Percentiles rank a stretch among this genome's conserved stretches.
Conservation (phyloP, 2,797 vertebrate species). For the Triplophysa yarkandensis region DNA sequence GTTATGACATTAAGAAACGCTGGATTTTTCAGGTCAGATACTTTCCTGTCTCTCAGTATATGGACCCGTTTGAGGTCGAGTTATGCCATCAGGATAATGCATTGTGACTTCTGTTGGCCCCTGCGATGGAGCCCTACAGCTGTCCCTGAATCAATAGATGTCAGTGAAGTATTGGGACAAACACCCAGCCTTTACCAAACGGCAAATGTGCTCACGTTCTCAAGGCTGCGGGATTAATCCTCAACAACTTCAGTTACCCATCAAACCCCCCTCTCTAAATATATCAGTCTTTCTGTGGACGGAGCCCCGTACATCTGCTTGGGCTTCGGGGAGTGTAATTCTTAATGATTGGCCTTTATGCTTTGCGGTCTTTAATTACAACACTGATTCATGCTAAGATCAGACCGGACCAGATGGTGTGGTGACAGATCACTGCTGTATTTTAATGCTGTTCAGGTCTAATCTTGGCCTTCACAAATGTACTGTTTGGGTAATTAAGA, state of each 20-base stretch:
- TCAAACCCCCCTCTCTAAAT: not conserved
- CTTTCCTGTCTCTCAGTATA: conserved; percentile 22
- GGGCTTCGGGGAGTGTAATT: conserved; percentile 87
- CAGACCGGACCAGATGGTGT: conserved; percentile 71
- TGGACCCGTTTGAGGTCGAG: conserved; percentile 72
- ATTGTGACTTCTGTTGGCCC: conserved; percentile 88
- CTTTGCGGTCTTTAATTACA: conserved; percentile 92
- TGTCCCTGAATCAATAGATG: conserved; percentile 92
- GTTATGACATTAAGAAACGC: conserved; percentile 17
- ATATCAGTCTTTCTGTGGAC: conserved; percentile 55
- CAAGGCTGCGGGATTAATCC: conserved; percentile 72
- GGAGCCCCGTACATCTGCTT: conserved; percentile 91
- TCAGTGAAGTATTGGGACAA: conserved; percentile 91
- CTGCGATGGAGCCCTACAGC: conserved; percentile 87
- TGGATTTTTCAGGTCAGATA: conserved; percentile 31
- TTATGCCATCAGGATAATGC: conserved; percentile 90
- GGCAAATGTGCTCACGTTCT: conserved; percentile 76
- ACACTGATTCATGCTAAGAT: conserved; percentile 75
- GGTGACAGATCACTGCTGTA: conserved; percentile 73
- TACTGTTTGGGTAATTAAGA: too few species aligned
- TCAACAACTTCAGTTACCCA: conserved; percentile 67
- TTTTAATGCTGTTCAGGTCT: conserved; percentile 12
- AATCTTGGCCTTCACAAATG: too few species aligned
- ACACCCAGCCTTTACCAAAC: conserved; percentile 73
- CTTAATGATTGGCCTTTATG: conserved; percentile 98